Evolutionary conservation across 2,888 invertebrate species (phyloP), one percentile per base, ranked within the genome.

Genomic region (Timema podura): DNA sequence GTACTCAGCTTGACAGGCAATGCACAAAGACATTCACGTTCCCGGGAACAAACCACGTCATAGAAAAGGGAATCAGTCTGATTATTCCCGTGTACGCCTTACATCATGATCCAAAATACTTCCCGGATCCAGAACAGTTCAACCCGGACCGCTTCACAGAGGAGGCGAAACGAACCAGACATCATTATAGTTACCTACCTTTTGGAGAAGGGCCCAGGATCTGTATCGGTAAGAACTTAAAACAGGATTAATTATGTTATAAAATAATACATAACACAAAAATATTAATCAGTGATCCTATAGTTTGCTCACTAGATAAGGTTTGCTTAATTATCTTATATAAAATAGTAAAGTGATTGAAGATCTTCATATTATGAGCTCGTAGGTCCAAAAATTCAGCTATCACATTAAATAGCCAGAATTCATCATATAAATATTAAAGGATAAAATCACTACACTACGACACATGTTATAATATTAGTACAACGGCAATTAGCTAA

Each of bases 111-210:
- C 83, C 85, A 1, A 81, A 85, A 70, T 83, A 84, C 77, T 87
- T 83, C 84, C n/a, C 86, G 0, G 79, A 86, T 54, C 88, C 88
- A 0, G 83, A 85, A 51, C 75, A 74, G 48, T 88, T 88, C 75
- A 81, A 85, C 76, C 88, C 88, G 0, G 85, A 87, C 70, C 79
- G 87, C 74, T 87, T 87, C 76, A 80, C 79, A 65, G 83, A 84
- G 30, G 81, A 82, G 72, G 83, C 82, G 69, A 82, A 80, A 73
- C 77, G 77, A 44, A 13, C 0, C 10, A 80, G 83, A 30, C 81
- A 80, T 73, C 82, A 83, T 54, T 83, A 81, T 72, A 81, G 83
- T 8, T 86, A 82, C 77, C 79, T 86, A 69, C 30, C 30, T 30
- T 30, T 30, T 30, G 30, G 30, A 30, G 30, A 30, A 30, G 30